A percentile compares a stretch with the other conserved stretches of the same genome.
Conservation (phyloP, 2,113 vertebrate genomes). For the Microcebus murinus region DNA sequence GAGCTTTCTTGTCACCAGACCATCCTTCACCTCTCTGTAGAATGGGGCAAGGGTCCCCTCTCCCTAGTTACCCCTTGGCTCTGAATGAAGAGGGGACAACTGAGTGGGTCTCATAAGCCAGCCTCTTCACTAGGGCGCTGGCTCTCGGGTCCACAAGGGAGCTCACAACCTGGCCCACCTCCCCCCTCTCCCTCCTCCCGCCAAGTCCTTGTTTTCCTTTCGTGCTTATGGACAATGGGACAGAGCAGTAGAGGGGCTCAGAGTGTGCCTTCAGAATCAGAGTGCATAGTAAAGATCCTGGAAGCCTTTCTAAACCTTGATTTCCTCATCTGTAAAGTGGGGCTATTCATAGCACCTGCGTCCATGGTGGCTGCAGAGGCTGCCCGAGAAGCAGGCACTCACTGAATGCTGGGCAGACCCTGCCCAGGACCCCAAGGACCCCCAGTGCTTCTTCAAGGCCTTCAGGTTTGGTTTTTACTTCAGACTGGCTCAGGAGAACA, state of each 20-base stretch:
- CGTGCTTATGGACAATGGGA: fast-evolving
- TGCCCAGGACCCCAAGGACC: fast-evolving
- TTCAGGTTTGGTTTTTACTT: neutral
- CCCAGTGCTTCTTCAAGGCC: fast-evolving
- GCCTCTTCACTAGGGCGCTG: neutral
- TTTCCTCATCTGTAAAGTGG: fast-evolving
- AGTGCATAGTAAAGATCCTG: fast-evolving
- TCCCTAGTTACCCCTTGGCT: neutral
- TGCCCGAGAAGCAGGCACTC: fast-evolving
- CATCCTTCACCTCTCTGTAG: neutral
- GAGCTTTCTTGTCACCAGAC: fast-evolving
- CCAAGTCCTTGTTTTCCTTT: neutral
- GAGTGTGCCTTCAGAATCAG: fast-evolving
- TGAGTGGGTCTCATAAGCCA: fast-evolving
- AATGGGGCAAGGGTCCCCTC: too few relatives aligned
- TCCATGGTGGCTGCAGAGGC: fast-evolving
- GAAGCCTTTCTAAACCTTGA: neutral
- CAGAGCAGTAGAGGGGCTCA: neutral
- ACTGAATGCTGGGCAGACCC: neutral
- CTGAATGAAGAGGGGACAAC: neutral
- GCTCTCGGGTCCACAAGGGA: neutral
- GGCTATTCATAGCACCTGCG: fast-evolving
- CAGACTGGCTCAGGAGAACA: neutral
- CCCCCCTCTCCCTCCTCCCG: too few relatives aligned
- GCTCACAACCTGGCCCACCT: neutral